These are phyloP conservation scores for Mystacornis crossleyi DNA, from an alignment of 2,113 vertebrate genomes.

Conservation along the genomic window DNA sequence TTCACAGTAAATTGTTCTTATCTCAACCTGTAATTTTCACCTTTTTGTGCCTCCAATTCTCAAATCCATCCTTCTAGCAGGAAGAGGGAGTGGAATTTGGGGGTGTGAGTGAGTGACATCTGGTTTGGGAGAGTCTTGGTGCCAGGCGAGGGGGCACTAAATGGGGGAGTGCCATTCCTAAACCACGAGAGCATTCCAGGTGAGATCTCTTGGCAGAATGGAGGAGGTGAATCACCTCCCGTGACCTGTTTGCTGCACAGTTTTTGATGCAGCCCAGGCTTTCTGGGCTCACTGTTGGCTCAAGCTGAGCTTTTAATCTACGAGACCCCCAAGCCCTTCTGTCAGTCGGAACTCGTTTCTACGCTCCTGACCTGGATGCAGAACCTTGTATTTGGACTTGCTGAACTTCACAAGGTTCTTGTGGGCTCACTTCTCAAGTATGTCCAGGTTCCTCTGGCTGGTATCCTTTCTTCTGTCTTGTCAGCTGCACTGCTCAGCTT, in stretches of 20 bases:
- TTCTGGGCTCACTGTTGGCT: not conserved
- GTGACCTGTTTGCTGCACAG: fast-evolving
- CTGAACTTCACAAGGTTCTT: not conserved
- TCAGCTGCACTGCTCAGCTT: not conserved
- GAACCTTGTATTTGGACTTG: not conserved
- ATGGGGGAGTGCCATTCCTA: fast-evolving
- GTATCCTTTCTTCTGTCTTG: not conserved
- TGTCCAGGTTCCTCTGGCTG: not conserved
- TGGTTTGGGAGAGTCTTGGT: not conserved
- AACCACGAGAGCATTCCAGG: not conserved
- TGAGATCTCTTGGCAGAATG: not conserved
- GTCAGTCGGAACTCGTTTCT: too few relatives aligned
- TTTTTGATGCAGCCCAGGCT: not conserved
- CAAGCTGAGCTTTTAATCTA: not conserved
- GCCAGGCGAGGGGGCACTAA: not conserved
- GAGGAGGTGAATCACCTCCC: not conserved
- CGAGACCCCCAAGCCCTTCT: not conserved
- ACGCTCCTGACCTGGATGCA: fast-evolving
- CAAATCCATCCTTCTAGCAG: not conserved
- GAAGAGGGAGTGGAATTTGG: not conserved
- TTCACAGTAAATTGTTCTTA: not conserved
- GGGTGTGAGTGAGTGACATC: fast-evolving
- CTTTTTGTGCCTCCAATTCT: not conserved
- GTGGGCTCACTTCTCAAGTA: not conserved
- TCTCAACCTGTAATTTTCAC: not conserved